A percentile compares a stretch with the other conserved stretches of the same genome.
These are phyloP conservation scores for Pogona vitticeps DNA, from an alignment of 2,113 vertebrate species.

Conservation along the genomic window DNA sequence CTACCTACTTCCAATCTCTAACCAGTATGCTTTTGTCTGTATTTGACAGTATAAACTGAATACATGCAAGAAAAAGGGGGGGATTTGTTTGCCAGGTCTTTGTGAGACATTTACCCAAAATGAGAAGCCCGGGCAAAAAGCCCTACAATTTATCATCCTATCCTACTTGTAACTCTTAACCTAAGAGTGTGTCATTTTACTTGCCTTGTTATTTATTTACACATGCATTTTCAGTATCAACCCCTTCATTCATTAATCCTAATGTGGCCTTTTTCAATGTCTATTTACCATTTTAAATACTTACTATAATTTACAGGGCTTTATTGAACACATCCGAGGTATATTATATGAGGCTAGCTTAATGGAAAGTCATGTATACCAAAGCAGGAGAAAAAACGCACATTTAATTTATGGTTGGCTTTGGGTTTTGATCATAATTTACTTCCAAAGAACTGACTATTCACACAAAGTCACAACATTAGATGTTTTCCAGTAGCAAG, in stretches of 20 bases:
- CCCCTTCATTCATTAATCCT: conserved; percentile 85
- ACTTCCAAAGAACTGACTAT: conserved; percentile 73
- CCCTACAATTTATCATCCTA: conserved; percentile 70
- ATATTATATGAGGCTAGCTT: conserved; percentile 84
- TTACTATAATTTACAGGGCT: conserved; percentile 83
- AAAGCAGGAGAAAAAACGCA: conserved; percentile 72
- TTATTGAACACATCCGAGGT: conserved; percentile 83
- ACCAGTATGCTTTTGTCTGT: background rate
- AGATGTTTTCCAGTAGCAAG: conserved; percentile 68
- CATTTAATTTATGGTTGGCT: conserved; percentile 79
- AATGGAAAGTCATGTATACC: conserved; percentile 84
- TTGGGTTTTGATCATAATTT: conserved; percentile 83
- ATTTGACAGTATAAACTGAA: accelerated
- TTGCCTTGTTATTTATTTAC: conserved; percentile 83
- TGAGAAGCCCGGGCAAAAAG: conserved; percentile 56
- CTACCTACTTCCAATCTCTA: too few relatives aligned
- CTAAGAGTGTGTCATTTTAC: conserved; percentile 80
- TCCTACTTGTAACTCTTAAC: conserved; percentile 77
- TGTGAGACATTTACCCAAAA: conserved; percentile 46
- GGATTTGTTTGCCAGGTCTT: background rate
- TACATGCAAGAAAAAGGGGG: background rate
- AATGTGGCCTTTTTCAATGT: conserved; percentile 83
- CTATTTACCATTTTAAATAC: conserved; percentile 87
- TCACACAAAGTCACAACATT: conserved; percentile 73
- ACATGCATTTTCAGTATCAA: conserved; percentile 81